Conservation (phyloP, 1,140 invertebrate genomes). For the Chymomyza costata region DNA sequence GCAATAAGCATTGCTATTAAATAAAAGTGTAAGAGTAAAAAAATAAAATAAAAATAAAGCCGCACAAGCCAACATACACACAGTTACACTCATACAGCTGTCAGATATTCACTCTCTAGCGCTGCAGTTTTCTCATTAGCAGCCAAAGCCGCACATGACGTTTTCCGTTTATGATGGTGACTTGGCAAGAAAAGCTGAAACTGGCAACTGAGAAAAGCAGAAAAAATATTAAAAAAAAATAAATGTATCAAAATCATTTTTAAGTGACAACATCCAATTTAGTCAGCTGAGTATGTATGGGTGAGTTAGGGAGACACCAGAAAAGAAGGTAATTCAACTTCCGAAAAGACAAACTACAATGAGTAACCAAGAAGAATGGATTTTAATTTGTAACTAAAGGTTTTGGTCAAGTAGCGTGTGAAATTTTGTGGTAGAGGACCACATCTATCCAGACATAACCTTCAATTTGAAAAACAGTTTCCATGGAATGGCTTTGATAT, state of each 20-base stretch:
- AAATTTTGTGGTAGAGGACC: too few relatives aligned
- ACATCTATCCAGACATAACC: too few relatives aligned
- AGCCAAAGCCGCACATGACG: slow-evolving; percentile 42
- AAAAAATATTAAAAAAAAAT: neutral
- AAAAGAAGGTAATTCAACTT: too few relatives aligned
- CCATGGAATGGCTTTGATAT: too few relatives aligned
- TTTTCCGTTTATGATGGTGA: slow-evolving; percentile 35
- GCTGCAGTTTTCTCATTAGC: slow-evolving; percentile 62
- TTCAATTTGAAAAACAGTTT: too few relatives aligned
- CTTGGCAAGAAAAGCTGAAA: slow-evolving; percentile 32
- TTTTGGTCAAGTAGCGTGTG: too few relatives aligned
- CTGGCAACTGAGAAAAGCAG: slow-evolving; percentile 8
- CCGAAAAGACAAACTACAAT: too few relatives aligned
- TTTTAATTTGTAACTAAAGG: too few relatives aligned
- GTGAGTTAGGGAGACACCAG: neutral
- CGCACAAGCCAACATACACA: slow-evolving; percentile 6
- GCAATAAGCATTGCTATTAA: slow-evolving; percentile 63
- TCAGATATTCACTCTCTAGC: slow-evolving; percentile 14
- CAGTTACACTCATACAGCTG: neutral
- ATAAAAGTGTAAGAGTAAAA: slow-evolving; percentile 39
- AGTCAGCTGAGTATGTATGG: neutral
- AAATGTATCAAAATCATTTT: slow-evolving; percentile 22
- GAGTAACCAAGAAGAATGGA: too few relatives aligned
- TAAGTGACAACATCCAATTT: slow-evolving; percentile 5
- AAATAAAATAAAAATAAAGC: too few relatives aligned